Percentiles rank a stretch among this genome's conserved stretches.
These are phyloP conservation scores for Apostichopus californicus DNA, from an alignment of 35 echinoderm and acorn worm species.

Conservation along the genomic window DNA sequence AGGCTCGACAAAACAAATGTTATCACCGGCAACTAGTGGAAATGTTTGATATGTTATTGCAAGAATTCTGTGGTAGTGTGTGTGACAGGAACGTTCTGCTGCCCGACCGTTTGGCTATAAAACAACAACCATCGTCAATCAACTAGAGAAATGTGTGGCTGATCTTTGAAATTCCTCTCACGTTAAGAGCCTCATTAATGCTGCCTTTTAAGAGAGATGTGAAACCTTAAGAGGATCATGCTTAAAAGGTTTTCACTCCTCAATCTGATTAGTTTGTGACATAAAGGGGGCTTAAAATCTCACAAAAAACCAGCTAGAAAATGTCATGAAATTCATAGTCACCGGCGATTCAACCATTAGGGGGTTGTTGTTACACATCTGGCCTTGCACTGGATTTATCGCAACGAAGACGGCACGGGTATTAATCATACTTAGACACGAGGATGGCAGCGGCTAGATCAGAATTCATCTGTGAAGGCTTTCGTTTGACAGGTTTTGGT, in stretches of 20 bases:
- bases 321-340: slow-evolving; percentile 40
- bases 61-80: slow-evolving; percentile 15
- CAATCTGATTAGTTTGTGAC: slow-evolving; percentile 45
- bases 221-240: slow-evolving; percentile 47
- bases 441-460: too few species aligned
- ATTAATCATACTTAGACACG: slow-evolving; percentile 10
- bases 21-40: not conserved
- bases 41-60: slow-evolving; percentile 34
- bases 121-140: slow-evolving; percentile 35
- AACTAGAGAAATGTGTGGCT: slow-evolving; percentile 20
- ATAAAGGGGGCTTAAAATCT: slow-evolving; percentile 50
- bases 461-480: too few species aligned
- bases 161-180: slow-evolving; percentile 50
- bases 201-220: slow-evolving; percentile 46
- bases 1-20: not conserved
- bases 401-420: not conserved
- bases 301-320: slow-evolving; percentile 16
- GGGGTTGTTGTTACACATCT: not conserved
- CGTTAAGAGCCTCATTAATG: slow-evolving; percentile 49
- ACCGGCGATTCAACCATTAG: slow-evolving; percentile 14
- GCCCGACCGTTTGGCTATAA: not conserved
- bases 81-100: not conserved
- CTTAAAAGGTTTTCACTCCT: slow-evolving; percentile 47
- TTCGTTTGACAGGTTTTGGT: too few species aligned
- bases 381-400: slow-evolving; percentile 21